phyloP scores from a whole-genome alignment of 2,888 invertebrate genomes.

The Ichneumoninae sp. region DNA sequence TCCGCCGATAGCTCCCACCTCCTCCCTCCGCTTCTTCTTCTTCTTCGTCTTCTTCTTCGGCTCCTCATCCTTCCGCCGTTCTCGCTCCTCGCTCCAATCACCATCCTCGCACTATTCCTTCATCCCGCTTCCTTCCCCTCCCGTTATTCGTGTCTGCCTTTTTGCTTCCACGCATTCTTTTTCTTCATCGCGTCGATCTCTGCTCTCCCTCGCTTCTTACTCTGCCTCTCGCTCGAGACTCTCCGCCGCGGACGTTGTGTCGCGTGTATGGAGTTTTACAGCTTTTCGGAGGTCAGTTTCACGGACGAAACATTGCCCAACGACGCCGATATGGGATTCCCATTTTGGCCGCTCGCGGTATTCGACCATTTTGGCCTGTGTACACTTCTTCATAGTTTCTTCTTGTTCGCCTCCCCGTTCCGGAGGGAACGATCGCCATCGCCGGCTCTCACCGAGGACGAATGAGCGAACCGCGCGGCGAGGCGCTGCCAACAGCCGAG shows the following conservation, averaged over 20 bases:
- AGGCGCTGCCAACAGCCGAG: conserved; percentile 22
- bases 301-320: not conserved
- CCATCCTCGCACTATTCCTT: conserved; percentile 5
- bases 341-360: too few relatives aligned
- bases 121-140: conserved; percentile 30
- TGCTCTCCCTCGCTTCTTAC: conserved; percentile 2
- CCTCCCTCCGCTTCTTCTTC: not conserved
- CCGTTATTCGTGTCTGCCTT: conserved; percentile 13
- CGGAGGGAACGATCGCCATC: conserved; percentile 1
- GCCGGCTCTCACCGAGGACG: conserved; percentile 3
- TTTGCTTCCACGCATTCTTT: conserved; percentile 23
- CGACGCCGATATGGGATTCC: not conserved
- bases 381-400: not conserved
- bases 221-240: conserved; percentile 17
- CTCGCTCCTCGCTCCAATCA: conserved; percentile 28
- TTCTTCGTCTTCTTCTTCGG: not conserved
- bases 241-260: not conserved
- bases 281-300: not conserved
- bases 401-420: not conserved
- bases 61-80: not conserved
- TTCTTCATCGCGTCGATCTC: conserved; percentile 11
- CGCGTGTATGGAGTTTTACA: conserved; percentile 6
- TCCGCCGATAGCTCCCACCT: conserved; percentile 28
- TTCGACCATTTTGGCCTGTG: too few relatives aligned
- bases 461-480: conserved; percentile 22